Evolutionary conservation across 2,797 vertebrate genomes (phyloP).

Genomic region (Fistularia tabacaria): DNA sequence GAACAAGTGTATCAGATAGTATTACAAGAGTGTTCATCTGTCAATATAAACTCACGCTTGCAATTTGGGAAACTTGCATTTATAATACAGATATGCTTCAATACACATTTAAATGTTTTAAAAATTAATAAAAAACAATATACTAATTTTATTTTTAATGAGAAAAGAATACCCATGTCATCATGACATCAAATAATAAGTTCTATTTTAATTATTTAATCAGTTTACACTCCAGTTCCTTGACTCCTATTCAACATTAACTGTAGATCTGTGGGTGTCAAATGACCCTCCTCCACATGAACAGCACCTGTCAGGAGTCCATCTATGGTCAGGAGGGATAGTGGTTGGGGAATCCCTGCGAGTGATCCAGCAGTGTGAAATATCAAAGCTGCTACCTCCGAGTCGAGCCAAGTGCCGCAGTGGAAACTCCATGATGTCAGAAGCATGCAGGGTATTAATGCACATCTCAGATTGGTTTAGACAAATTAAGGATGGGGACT

Average conservation of each 20-base stretch:
- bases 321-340: conserved; percentile 61
- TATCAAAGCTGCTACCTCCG: conserved; percentile 61
- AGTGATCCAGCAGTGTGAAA: conserved; percentile 50
- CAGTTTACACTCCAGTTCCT: conserved; percentile 1
- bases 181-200: not conserved
- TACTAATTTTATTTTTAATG: no score
- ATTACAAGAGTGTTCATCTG: no score
- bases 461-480: conserved; percentile 48
- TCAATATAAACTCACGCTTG: no score
- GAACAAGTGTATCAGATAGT: no score
- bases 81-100: no score
- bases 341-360: conserved; percentile 66
- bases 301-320: conserved; percentile 37
- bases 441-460: conserved; percentile 43
- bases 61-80: no score
- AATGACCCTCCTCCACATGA: conserved; percentile 36
- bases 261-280: conserved; percentile 38
- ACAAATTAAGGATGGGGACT: conserved; percentile 43
- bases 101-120: no score
- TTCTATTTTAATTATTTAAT: not conserved
- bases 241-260: conserved; percentile 16
- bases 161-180: no score
- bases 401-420: conserved; percentile 46
- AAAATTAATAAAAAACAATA: no score
- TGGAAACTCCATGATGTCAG: conserved; percentile 75